Conservation (phyloP, 2,113 vertebrate genomes). For the Symphodus melops region DNA sequence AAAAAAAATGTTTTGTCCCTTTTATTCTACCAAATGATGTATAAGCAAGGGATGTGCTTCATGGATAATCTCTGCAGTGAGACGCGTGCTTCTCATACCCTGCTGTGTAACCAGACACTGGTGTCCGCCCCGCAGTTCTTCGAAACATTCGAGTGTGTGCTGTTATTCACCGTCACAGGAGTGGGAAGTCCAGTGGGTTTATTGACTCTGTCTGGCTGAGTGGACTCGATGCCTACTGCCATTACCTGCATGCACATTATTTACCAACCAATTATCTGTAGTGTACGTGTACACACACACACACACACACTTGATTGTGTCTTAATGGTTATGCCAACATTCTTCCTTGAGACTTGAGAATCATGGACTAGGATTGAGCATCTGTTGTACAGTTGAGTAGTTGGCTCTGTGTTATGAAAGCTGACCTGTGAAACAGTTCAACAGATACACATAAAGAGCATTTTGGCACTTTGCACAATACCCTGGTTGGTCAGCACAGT, state of each 20-base stretch:
- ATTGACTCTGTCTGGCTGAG: conserved; percentile 3
- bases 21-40: no score
- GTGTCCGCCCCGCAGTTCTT: background rate
- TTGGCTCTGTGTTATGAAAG: background rate
- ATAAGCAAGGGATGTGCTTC: no score
- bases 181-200: conserved; percentile 10
- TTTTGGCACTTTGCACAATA: conserved; percentile 11
- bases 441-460: background rate
- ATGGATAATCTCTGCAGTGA: background rate
- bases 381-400: background rate
- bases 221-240: conserved; percentile 11
- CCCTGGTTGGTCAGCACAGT: conserved; percentile 10
- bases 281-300: conserved; percentile 9
- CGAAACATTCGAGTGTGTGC: background rate
- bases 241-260: conserved; percentile 21
- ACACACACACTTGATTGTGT: conserved; percentile 18
- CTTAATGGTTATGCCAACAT: background rate
- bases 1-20: no score
- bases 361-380: background rate
- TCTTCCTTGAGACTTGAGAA: background rate
- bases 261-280: conserved; percentile 21
- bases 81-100: background rate
- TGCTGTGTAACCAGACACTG: background rate
- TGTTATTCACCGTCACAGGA: background rate
- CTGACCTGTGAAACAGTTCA: background rate